Evolutionary conservation across 2,888 invertebrate genomes (phyloP), one percentile per base, ranked within the genome.

Genomic region (Falcaria lacertinaria): DNA sequence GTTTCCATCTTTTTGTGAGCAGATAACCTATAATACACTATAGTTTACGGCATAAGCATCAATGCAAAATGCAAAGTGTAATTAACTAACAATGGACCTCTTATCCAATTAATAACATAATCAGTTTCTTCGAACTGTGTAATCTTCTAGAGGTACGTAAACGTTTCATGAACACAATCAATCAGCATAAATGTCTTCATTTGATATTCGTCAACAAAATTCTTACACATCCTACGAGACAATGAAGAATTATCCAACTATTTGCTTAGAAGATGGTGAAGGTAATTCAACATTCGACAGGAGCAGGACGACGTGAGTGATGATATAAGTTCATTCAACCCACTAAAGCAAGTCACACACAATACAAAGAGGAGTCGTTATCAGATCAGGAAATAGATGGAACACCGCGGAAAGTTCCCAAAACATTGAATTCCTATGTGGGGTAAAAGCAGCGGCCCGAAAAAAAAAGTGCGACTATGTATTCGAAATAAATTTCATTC

Each of bases 161-260:
- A 55, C 49, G 50, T 54, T 57, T 53, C 41, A 38, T 43, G 44
- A 54, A 60, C 50, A 48, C 44, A 50, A 59, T 67, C 64, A 66
- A 69, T 64, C 56, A 53, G 45, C 41, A 40, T 36, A 34, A 22
- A 42, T 11, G 6, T 33, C 25, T 14, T 14, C 13, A 35, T 13
- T n/a, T 28, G 11, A 7, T 3, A 28, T 28, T 11, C 11, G 11
- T 28, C 7, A 28, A 28, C 28, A 28, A 28, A 28, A 28, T 28
- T 28, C 11, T 11, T 11, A 11, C 11, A 11, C 11, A 28, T 11
- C 22, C n/a, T n/a, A n/a, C n/a, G n/a, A 22, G 22, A 6, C 5
- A 7, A 5, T 22, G 22, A 22, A 22, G 22, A 22, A 7, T 22
- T 7, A 22, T 5, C 3, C 19, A 19, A 19, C 22, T 22, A 7